A percentile compares a stretch with the other conserved stretches of the same genome.
These are phyloP conservation scores for Urechis unicinctus DNA, from an alignment of 2,888 invertebrate species.

Conservation along the genomic window DNA sequence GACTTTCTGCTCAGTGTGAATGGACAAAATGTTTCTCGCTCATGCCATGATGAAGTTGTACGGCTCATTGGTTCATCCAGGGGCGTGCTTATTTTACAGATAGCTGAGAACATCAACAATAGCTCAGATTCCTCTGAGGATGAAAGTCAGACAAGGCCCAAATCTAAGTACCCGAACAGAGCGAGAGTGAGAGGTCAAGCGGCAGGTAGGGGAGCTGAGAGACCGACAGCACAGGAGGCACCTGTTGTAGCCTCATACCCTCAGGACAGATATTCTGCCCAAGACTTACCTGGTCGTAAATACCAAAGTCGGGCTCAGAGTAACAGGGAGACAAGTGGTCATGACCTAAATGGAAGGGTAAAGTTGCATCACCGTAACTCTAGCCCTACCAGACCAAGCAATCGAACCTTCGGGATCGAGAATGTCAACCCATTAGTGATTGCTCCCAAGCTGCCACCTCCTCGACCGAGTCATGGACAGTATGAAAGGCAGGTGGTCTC, in stretches of 20 bases:
- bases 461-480: too few relatives aligned
- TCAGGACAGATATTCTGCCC: neutral
- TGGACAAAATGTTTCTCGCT: conserved; percentile 78
- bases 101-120: conserved; percentile 59
- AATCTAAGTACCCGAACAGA: conserved; percentile 36
- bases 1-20: conserved; percentile 90
- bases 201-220: neutral
- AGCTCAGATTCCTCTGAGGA: conserved; percentile 76
- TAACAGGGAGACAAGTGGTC: too few relatives aligned
- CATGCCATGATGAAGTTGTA: conserved; percentile 89
- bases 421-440: conserved; percentile 10
- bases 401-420: conserved; percentile 8
- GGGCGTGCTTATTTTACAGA: conserved; percentile 51
- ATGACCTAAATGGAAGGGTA: too few relatives aligned
- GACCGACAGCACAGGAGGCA: neutral
- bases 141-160: conserved; percentile 34
- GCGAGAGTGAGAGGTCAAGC: neutral
- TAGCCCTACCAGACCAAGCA: conserved; percentile 7
- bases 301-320: neutral
- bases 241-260: neutral
- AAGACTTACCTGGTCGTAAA: too few relatives aligned
- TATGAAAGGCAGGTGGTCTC: neutral
- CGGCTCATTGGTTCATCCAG: conserved; percentile 80
- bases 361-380: neutral
- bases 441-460: neutral